Evolutionary conservation across 1,140 invertebrate genomes (phyloP).

Genomic region (Ephestia elutella): DNA sequence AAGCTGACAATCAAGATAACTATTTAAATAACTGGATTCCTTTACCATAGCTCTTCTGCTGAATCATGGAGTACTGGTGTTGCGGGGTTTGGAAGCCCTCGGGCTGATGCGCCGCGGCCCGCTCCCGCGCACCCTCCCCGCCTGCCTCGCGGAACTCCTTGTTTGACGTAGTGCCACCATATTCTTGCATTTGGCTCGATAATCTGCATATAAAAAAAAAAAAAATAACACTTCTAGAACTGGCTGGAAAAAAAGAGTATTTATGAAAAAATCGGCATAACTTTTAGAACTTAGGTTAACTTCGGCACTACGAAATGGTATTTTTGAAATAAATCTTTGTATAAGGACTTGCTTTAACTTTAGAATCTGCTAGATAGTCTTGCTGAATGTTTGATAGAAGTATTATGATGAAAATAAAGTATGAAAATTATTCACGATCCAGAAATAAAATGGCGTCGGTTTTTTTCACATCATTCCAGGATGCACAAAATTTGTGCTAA

Average conservation of each 20-base stretch:
- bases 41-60: constrained; percentile 50
- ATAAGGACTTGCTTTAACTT: constrained; percentile 9
- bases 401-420: neutral
- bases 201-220: constrained; percentile 9
- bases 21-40: too few relatives aligned
- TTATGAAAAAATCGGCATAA: neutral
- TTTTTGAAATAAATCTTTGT: too few relatives aligned
- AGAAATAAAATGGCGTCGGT: neutral
- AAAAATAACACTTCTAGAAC: constrained; percentile 16
- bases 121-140: constrained; percentile 28
- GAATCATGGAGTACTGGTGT: constrained; percentile 41
- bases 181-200: constrained; percentile 63
- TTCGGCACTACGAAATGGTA: too few relatives aligned
- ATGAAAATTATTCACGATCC: neutral
- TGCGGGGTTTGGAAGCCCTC: constrained; percentile 36
- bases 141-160: constrained; percentile 50
- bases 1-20: too few relatives aligned
- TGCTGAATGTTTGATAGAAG: too few relatives aligned
- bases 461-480: neutral
- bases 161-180: constrained; percentile 47
- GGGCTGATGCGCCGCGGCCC: constrained; percentile 25
- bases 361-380: neutral
- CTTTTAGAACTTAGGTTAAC: too few relatives aligned
- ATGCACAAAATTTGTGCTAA: too few relatives aligned
- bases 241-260: neutral